These are phyloP conservation scores for Nothoprocta perdicaria DNA, from an alignment of 2,113 vertebrate genomes.

Conservation along the genomic window DNA sequence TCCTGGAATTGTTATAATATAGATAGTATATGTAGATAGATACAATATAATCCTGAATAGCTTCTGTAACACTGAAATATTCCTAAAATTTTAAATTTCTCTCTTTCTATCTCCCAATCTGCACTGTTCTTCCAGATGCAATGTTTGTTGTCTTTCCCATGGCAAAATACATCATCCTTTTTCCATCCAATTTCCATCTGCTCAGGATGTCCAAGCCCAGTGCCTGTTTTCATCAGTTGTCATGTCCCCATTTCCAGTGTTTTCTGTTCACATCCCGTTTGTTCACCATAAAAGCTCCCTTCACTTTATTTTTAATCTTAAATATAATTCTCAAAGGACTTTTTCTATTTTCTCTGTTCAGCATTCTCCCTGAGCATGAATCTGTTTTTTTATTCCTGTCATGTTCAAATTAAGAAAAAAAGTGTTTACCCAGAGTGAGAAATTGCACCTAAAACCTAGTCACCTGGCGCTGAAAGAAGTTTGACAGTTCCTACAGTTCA, in stretches of 20 bases:
- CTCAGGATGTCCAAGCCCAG: background rate
- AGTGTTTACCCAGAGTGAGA: background rate
- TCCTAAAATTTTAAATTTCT: background rate
- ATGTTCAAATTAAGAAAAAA: background rate
- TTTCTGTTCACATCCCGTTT: background rate
- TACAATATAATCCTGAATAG: background rate
- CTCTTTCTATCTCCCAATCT: background rate
- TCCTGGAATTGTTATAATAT: background rate
- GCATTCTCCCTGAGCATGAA: background rate
- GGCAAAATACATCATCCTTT: background rate
- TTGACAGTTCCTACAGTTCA: background rate
- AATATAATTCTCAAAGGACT: background rate
- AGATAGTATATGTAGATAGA: too few species aligned
- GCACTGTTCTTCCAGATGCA: background rate
- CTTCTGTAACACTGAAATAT: background rate
- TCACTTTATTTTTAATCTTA: background rate
- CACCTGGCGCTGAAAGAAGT: background rate
- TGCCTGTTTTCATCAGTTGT: background rate
- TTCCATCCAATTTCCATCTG: background rate
- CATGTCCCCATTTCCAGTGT: background rate
- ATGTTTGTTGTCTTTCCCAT: background rate
- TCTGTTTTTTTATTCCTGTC: background rate
- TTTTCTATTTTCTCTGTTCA: background rate
- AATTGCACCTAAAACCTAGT: background rate
- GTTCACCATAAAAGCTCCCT: background rate